These are phyloP conservation scores for Echinops telfairi DNA, from an alignment of 2,113 vertebrate genomes.

Conservation along the genomic window DNA sequence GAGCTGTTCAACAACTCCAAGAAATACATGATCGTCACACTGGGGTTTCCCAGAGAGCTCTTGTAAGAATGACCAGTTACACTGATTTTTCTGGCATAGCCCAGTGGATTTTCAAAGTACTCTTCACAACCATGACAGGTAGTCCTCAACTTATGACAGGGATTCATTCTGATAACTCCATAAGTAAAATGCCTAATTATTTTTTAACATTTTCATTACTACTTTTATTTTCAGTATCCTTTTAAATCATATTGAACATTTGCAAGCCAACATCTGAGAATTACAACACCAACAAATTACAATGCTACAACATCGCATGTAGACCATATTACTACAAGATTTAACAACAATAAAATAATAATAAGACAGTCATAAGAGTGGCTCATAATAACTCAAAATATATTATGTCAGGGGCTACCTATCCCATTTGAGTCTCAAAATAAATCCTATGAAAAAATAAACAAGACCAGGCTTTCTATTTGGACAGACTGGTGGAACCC, in stretches of 20 bases:
- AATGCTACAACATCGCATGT: not conserved
- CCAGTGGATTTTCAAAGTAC: slow-evolving; percentile 52
- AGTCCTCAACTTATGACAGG: not conserved
- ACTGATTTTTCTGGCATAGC: not conserved
- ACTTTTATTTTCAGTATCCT: not conserved
- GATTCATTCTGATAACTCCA: not conserved
- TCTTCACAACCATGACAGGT: not conserved
- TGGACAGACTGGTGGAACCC: no score
- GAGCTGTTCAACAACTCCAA: slow-evolving; percentile 17
- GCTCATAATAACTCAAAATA: no score
- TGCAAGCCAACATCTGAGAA: not conserved
- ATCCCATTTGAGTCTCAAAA: no score
- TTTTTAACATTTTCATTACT: not conserved
- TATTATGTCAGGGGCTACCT: no score
- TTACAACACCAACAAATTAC: not conserved
- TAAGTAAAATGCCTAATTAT: not conserved
- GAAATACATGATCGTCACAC: not conserved
- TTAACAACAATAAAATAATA: no score
- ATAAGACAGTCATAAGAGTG: no score
- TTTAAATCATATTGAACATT: not conserved
- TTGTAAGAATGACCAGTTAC: slow-evolving; percentile 5
- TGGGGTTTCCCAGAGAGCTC: slow-evolving; percentile 21
- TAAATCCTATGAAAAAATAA: no score
- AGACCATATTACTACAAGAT: no score
- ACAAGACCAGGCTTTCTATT: no score